Evolutionary conservation across 2,797 vertebrate genomes (phyloP), one percentile per base, ranked within the genome.

Genomic region (Hapalemur alaotrensis): DNA sequence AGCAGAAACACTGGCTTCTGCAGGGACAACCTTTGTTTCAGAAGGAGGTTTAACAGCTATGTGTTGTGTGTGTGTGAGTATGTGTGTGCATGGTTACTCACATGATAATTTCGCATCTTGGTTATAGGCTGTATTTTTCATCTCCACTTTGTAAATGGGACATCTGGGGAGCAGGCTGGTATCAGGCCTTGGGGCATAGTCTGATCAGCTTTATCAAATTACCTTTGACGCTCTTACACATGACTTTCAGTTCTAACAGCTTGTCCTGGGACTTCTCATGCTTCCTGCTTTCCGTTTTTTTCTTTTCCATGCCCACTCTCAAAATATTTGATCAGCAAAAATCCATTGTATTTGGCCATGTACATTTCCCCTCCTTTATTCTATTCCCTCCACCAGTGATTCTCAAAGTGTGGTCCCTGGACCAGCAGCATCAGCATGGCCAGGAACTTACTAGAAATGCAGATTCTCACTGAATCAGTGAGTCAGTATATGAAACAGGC

Each of bases 31-130:
- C 35, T 91, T 89, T 63, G 20, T 76, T 95, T 91, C 65, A 92
- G 81, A 96, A 80, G 25, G 30, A 52, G 41, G 30, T 41, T 87
- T 86, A 94, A 76, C 79, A 93, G 80, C 48, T 48, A 73, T 82
- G 57, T 48, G 70, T 48, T 46, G 7, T 57, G 43, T 52, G 8
- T 4, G 11, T 41, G 13, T 32, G 63, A 48, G 8, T 48, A 1
- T 69, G 57, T 30, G 50, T 25, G 38, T n/a, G 59, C 35, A 10
- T 54, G 38, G 82, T 70, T 82, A 84, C 20, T 84, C 35, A 63
- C 5, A 75, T 12, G 12, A 65, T 50, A 69, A 89, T 76, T 79
- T 89, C n/a, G 48, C 35, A 54, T 95, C 38, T 83, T 63, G 41
- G 8, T 52, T 75, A 32, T 41, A 35, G 63, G 23, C 7, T 52